Evolutionary conservation across 2,888 invertebrate genomes (phyloP).

Genomic region (Mongoloraphidia duomilia): DNA sequence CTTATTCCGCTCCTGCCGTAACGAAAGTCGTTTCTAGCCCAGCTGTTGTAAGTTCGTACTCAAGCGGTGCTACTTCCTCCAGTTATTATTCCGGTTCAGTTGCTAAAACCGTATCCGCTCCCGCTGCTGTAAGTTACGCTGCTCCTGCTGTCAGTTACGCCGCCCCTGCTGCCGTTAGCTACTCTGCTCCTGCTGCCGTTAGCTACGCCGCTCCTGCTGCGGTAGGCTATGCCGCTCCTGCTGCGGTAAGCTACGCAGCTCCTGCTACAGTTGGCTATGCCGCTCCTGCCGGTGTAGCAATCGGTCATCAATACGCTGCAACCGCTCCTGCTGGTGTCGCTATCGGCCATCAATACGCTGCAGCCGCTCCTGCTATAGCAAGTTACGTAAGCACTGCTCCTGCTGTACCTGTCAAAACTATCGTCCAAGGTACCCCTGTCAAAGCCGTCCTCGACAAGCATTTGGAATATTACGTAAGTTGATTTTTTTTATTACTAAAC

Average conservation of each 20-base stretch:
- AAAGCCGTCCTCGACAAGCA: conserved; percentile 46
- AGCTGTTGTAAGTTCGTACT: background rate
- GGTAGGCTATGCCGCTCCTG: background rate
- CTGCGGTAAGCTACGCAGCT: conserved; percentile 22
- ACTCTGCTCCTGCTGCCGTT: conserved; percentile 7
- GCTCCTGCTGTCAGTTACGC: conserved; percentile 8
- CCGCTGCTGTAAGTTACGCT: conserved; percentile 4
- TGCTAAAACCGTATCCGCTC: conserved; percentile 11
- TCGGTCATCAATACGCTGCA: background rate
- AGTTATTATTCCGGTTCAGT: conserved; percentile 15
- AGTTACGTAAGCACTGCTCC: conserved; percentile 3
- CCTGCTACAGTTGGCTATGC: conserved; percentile 7
- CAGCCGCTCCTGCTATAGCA: conserved; percentile 20
- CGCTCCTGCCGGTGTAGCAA: background rate
- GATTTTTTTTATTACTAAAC: background rate
- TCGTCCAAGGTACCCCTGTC: conserved; percentile 13
- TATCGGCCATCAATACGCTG: conserved; percentile 21
- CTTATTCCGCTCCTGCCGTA: conserved; percentile 6
- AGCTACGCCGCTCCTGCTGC: conserved; percentile 13
- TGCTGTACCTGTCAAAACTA: conserved; percentile 7
- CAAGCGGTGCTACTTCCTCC: conserved; percentile 33
- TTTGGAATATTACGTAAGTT: conserved; percentile 47
- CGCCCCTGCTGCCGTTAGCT: conserved; percentile 7
- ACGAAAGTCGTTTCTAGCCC: conserved; percentile 2
- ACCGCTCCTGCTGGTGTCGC: conserved; percentile 10